Evolutionary conservation across 2,888 invertebrate species (phyloP).

Genomic region (Alitta virens): DNA sequence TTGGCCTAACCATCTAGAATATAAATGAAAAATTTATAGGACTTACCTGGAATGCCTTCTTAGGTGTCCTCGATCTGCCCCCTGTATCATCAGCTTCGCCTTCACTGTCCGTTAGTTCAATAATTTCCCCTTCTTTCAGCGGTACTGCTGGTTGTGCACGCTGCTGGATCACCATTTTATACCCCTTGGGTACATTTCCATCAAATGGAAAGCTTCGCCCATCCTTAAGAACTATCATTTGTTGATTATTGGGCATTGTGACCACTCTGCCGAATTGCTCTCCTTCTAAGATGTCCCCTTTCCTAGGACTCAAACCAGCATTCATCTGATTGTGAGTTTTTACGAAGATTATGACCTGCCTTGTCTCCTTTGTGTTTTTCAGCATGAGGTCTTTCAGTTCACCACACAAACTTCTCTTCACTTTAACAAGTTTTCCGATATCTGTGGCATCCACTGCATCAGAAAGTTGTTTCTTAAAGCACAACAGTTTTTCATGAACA

Average conservation of each 20-base stretch:
- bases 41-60: not conserved
- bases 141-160: not conserved
- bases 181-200: not conserved
- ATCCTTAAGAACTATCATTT: not conserved
- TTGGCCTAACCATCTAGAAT: too few relatives aligned
- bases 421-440: not conserved
- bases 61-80: not conserved
- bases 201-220: not conserved
- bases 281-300: not conserved
- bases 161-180: not conserved
- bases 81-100: constrained; percentile 12
- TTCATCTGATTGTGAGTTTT: not conserved
- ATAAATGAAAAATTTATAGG: too few relatives aligned
- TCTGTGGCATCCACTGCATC: not conserved
- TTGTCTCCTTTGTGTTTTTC: not conserved
- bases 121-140: constrained; percentile 6
- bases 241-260: too few relatives aligned
- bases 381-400: not conserved
- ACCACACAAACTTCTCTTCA: not conserved
- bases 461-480: not conserved
- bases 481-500: not conserved
- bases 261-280: too few relatives aligned
- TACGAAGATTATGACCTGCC: not conserved
- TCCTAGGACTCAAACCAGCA: not conserved
- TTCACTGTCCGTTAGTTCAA: constrained; percentile 23